A percentile compares a stretch with the other conserved stretches of the same genome.
phyloP scores from a whole-genome alignment of 1,140 invertebrate species.

The Temnothorax longispinosus region DNA sequence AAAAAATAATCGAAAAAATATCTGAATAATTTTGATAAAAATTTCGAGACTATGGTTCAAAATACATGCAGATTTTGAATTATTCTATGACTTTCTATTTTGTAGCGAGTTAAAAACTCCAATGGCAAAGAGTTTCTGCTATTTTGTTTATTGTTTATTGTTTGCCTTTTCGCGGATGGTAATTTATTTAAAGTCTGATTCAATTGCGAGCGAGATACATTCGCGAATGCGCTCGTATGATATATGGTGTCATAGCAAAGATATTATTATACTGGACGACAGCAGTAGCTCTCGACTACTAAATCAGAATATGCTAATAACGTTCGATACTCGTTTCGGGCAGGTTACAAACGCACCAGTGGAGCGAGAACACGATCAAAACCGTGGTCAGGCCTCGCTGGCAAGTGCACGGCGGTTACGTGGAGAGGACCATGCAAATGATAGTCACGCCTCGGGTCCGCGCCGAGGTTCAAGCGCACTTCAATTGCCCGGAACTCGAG shows the following conservation, averaged over 20 bases:
- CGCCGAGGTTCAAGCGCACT: constrained; percentile 94
- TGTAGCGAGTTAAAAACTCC: neutral
- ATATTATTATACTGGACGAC: constrained; percentile 22
- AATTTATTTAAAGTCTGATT: neutral
- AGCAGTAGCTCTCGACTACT: neutral
- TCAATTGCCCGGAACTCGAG: constrained; percentile 95
- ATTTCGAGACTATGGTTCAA: neutral
- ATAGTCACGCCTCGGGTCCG: constrained; percentile 97
- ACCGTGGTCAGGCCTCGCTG: constrained; percentile 93
- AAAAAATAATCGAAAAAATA: neutral
- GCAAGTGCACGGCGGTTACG: constrained; percentile 92
- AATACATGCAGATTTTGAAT: neutral
- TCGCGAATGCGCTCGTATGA: neutral
- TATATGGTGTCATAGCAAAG: neutral
- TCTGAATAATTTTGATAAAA: neutral
- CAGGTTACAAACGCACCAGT: constrained; percentile 96
- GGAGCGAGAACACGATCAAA: constrained; percentile 96
- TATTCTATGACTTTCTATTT: neutral
- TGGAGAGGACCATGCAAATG: constrained; percentile 93
- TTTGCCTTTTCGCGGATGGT: neutral
- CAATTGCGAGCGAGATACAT: neutral
- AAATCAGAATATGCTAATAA: constrained; percentile 53
- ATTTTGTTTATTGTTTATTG: neutral
- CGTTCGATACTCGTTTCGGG: constrained; percentile 37
- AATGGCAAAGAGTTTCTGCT: neutral